These are phyloP conservation scores for Rhyzopertha dominica DNA, from an alignment of 1,140 invertebrate species.

Conservation along the genomic window DNA sequence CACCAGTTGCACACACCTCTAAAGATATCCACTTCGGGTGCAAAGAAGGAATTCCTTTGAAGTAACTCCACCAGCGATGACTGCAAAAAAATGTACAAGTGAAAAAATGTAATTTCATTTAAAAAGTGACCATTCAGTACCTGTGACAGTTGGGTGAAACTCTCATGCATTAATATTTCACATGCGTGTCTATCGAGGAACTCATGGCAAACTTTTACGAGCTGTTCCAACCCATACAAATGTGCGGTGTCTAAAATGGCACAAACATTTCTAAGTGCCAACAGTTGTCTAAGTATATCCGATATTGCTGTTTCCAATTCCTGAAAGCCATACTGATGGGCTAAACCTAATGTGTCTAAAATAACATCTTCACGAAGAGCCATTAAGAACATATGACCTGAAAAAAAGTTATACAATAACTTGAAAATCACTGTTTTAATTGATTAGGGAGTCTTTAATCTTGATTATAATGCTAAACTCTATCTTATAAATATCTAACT, in stretches of 20 bases:
- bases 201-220: slow-evolving; percentile 63
- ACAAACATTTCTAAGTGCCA: slow-evolving; percentile 87
- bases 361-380: slow-evolving; percentile 81
- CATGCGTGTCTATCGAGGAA: slow-evolving; percentile 87
- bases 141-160: slow-evolving; percentile 78
- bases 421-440: too few relatives aligned
- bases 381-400: slow-evolving; percentile 75
- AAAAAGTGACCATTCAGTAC: slow-evolving; percentile 50
- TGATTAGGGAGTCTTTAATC: too few relatives aligned
- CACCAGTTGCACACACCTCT: slow-evolving; percentile 82
- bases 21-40: slow-evolving; percentile 93
- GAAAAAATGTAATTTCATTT: neutral
- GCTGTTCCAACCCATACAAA: slow-evolving; percentile 55
- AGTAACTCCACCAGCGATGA: slow-evolving; percentile 78
- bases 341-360: slow-evolving; percentile 81
- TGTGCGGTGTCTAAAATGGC: slow-evolving; percentile 86
- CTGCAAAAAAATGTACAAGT: slow-evolving; percentile 43
- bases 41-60: slow-evolving; percentile 91
- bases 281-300: slow-evolving; percentile 83
- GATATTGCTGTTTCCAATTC: slow-evolving; percentile 89
- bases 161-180: slow-evolving; percentile 77
- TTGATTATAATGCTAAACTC: too few relatives aligned
- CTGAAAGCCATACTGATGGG: slow-evolving; percentile 92
- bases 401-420: slow-evolving; percentile 10
- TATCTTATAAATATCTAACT: too few relatives aligned